Conservation (phyloP, 2,888 invertebrate species). For the Diabrotica balteata region DNA sequence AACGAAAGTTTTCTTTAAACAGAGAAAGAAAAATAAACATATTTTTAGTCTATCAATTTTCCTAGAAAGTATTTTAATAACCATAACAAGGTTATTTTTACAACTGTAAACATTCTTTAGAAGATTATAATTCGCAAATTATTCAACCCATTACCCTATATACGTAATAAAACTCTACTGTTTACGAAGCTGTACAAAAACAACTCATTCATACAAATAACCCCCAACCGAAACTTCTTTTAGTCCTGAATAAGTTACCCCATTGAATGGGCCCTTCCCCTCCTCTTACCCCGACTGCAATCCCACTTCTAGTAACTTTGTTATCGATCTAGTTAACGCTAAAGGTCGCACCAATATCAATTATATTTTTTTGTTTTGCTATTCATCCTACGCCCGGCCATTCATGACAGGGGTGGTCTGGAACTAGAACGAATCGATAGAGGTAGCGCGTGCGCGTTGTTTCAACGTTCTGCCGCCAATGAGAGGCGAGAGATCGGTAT, state of each 20-base stretch:
- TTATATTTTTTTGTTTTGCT: constrained; percentile 20
- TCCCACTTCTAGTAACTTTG: constrained; percentile 1
- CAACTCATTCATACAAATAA: no score
- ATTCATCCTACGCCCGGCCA: constrained; percentile 31
- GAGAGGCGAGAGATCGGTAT: not conserved
- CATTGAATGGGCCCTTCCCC: not conserved
- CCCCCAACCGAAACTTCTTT: no score
- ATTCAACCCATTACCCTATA: no score
- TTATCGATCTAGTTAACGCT: constrained; percentile 16
- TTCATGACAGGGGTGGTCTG: constrained; percentile 23
- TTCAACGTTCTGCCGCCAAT: constrained; percentile 15
- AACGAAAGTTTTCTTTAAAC: no score
- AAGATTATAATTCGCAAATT: no score
- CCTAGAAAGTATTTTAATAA: no score
- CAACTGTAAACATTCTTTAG: no score
- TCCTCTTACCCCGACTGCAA: not conserved
- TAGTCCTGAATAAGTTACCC: not conserved
- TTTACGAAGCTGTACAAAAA: no score
- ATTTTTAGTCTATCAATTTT: no score
- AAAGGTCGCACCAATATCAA: constrained; percentile 30
- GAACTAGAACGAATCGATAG: constrained; percentile 18
- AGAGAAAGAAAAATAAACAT: no score
- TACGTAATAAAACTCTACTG: no score
- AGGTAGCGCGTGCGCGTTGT: not conserved
- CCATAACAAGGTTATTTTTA: no score